Evolutionary conservation across 2,797 vertebrate species (phyloP).

Genomic region (Graptemys geographica): DNA sequence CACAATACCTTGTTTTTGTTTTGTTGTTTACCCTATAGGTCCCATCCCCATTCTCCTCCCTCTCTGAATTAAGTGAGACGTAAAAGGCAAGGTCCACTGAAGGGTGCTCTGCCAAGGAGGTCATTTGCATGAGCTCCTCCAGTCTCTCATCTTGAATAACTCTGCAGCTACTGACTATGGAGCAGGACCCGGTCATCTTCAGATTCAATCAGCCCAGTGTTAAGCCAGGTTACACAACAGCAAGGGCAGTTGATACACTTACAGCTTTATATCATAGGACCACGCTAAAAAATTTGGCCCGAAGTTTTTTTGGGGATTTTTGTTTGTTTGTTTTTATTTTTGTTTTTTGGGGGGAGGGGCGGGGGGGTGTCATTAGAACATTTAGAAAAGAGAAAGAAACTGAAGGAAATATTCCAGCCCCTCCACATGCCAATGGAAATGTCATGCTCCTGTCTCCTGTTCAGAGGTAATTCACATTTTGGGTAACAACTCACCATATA

Average conservation of each 20-base stretch:
- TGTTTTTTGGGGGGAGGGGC: not conserved
- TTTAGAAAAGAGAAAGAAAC: constrained; percentile 37
- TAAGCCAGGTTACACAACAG: constrained; percentile 3
- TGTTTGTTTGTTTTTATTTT: too few species aligned
- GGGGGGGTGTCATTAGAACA: not conserved
- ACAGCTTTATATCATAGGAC: not conserved
- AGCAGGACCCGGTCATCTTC: not conserved
- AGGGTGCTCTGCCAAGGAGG: not conserved
- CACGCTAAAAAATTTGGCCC: not conserved
- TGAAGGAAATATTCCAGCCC: constrained; percentile 20
- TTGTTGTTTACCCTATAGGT: constrained; percentile 9
- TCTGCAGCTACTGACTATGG: constrained; percentile 1
- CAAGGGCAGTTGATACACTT: not conserved
- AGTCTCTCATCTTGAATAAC: constrained; percentile 3
- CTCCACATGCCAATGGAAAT: constrained; percentile 20
- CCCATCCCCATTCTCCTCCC: constrained; percentile 25
- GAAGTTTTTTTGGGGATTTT: not conserved
- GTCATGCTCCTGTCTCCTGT: constrained; percentile 24
- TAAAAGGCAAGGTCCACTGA: constrained; percentile 6
- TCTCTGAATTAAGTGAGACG: constrained; percentile 31
- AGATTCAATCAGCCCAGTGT: not conserved
- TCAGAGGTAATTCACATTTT: constrained; percentile 11
- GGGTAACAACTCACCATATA: constrained; percentile 14
- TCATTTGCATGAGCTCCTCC: not conserved
- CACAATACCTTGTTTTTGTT: constrained; percentile 22